phyloP scores from a whole-genome alignment of 2,888 invertebrate species.

The Caenorhabditis plicata region DNA sequence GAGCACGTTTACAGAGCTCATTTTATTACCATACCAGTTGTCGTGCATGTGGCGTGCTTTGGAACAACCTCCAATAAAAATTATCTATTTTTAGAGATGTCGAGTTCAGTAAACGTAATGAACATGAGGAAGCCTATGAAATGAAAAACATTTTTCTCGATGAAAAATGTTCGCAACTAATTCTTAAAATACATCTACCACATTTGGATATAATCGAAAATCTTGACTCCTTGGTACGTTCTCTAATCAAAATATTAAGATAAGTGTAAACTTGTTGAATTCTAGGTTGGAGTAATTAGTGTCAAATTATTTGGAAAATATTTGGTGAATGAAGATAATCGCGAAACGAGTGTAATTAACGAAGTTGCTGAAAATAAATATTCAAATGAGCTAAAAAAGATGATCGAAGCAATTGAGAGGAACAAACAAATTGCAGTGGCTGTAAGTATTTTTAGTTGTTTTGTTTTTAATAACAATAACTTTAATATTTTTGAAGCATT shows the following conservation, averaged over 20 bases:
- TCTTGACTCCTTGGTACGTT: constrained; percentile 19
- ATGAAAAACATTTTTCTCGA: constrained; percentile 49
- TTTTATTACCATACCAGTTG: too few relatives aligned
- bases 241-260: not conserved
- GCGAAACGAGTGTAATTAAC: constrained; percentile 9
- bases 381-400: constrained; percentile 35
- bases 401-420: constrained; percentile 30
- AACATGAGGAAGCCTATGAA: constrained; percentile 28
- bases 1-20: too few relatives aligned
- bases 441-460: constrained; percentile 9
- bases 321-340: constrained; percentile 17
- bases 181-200: constrained; percentile 21
- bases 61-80: too few relatives aligned
- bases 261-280: not conserved
- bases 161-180: constrained; percentile 24
- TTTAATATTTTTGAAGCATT: too few relatives aligned
- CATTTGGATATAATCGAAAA: constrained; percentile 30
- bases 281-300: constrained; percentile 43
- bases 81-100: constrained; percentile 26
- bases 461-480: too few relatives aligned
- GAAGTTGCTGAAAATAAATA: constrained; percentile 25
- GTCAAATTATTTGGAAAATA: constrained; percentile 41
- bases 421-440: constrained; percentile 41
- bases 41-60: too few relatives aligned
- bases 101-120: constrained; percentile 28